Evolutionary conservation across 2,113 vertebrate species (phyloP), one percentile per base, ranked within the genome.

Genomic region (Alligator sinensis): DNA sequence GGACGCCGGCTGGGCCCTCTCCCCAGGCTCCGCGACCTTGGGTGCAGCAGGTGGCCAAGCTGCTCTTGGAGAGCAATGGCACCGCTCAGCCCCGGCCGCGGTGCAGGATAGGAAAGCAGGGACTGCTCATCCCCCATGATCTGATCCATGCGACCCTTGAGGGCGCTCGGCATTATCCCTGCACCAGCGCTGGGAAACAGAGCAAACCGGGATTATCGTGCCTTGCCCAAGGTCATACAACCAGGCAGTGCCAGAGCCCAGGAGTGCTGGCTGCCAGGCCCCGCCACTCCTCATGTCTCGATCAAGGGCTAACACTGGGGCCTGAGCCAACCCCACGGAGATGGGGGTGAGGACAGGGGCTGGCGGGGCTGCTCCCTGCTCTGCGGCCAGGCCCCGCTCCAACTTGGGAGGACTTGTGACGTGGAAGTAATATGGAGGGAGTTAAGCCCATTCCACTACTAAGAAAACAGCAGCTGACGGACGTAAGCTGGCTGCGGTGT

Each of bases 301-400:
- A 30, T 58, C 0, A 0, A 28, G 72, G 38, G 61, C 9, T 12
- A 9, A 28, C 0, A 10, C 0, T 4, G 88, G 82, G 77, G 59
- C 55, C 59, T 5, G 68, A 9, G 30, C 66, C 86, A 4, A 1
- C 1, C 3, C 87, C 66, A 75, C 78, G 63, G 1, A 54, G 88
- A 47, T 9, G 8, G 7, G 47, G 47, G 47, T 47, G 47, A 47
- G 47, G 47, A 47, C 47, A 47, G 47, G 47, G 47, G 47, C 47
- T 47, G 47, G 47, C 47, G 9, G 47, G 47, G 47, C 47, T 8
- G 47, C 47, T 9, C 47, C 47, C 7, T 8, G 47, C 47, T 47
- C 47, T 47, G 47, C 9, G 47, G 47, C 47, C 47, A 47, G 47
- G 47, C 47, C 47, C 47, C 47, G 9, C 47, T 47, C 47, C 47